Evolutionary conservation across 2,797 vertebrate species (phyloP).

Genomic region (Trachops cirrhosus): DNA sequence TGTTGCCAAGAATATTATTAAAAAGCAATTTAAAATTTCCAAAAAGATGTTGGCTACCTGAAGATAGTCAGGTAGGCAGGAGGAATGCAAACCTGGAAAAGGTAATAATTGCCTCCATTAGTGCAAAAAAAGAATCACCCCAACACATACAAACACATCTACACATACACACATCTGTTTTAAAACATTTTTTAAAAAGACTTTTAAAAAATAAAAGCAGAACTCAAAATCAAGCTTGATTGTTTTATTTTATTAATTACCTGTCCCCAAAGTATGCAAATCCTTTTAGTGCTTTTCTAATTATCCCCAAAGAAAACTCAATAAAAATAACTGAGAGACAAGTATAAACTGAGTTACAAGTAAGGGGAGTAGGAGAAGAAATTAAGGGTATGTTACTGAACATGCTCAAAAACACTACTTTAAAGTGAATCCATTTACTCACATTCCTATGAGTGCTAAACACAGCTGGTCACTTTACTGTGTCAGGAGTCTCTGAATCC

Average conservation of each 20-base stretch:
- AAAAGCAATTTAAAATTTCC: neutral
- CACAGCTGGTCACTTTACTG: neutral
- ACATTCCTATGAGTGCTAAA: neutral
- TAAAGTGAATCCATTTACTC: neutral
- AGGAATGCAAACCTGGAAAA: neutral
- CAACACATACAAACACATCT: neutral
- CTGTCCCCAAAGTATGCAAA: neutral
- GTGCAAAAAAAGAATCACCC: neutral
- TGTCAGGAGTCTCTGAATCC: neutral
- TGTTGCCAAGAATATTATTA: neutral
- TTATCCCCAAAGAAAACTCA: conserved; percentile 2
- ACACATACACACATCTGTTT: neutral
- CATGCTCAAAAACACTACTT: neutral
- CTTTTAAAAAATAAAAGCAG: neutral
- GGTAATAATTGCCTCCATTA: neutral
- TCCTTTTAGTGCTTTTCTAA: neutral
- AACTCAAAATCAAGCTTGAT: conserved; percentile 39
- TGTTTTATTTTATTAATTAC: neutral
- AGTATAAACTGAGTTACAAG: neutral
- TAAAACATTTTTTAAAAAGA: neutral
- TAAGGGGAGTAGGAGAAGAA: neutral
- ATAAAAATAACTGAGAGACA: neutral
- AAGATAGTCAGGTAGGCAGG: neutral
- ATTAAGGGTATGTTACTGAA: neutral
- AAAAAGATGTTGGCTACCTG: neutral